Percentiles rank a stretch among this genome's conserved stretches.
These are phyloP conservation scores for Drosophila affinis DNA, from an alignment of 2,888 invertebrate species.

Conservation along the genomic window DNA sequence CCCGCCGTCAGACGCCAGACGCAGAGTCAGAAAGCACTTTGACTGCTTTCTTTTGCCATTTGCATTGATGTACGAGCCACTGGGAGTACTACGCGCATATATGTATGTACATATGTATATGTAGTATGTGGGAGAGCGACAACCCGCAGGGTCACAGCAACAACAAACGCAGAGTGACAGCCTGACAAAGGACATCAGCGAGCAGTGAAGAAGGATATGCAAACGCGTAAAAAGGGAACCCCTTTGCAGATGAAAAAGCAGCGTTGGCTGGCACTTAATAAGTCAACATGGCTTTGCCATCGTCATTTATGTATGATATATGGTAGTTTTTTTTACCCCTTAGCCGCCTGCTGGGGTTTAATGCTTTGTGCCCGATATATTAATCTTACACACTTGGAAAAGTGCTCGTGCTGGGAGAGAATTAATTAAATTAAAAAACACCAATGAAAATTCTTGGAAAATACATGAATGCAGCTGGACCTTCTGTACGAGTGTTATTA, in stretches of 20 bases:
- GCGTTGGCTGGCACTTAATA: conserved; percentile 57
- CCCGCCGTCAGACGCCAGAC: background rate
- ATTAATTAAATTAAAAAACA: too few relatives aligned
- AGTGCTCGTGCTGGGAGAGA: too few relatives aligned
- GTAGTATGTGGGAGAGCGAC: conserved; percentile 22
- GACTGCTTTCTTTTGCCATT: conserved; percentile 36
- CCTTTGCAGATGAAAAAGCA: conserved; percentile 34
- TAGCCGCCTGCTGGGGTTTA: background rate
- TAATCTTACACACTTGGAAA: conserved; percentile 39
- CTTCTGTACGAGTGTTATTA: too few relatives aligned
- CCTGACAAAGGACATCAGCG: conserved; percentile 45
- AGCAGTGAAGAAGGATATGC: background rate
- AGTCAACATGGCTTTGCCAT: conserved; percentile 49
- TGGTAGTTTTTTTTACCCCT: conserved; percentile 35
- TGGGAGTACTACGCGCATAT: background rate
- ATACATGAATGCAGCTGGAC: background rate
- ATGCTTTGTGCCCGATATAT: conserved; percentile 38
- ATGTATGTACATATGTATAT: too few relatives aligned
- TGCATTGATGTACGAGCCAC: conserved; percentile 42
- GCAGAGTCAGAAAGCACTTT: conserved; percentile 34
- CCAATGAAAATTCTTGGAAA: background rate
- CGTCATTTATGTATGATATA: conserved; percentile 49
- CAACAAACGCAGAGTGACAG: conserved; percentile 28
- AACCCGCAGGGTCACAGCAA: conserved; percentile 44
- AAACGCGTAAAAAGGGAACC: background rate